Evolutionary conservation across 1,140 invertebrate species (phyloP).

Genomic region (Camponotus vicinus): DNA sequence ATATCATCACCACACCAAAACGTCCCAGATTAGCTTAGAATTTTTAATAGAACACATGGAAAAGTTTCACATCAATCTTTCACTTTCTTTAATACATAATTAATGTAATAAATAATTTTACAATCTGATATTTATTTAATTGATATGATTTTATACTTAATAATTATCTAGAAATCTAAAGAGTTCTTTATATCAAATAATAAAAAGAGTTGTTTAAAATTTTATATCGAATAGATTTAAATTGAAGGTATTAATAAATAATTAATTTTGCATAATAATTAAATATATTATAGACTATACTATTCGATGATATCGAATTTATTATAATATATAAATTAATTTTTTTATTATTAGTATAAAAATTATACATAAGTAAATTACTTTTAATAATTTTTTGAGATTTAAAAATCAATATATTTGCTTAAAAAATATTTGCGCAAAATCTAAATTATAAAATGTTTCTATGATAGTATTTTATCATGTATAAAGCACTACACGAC

Average conservation of each 20-base stretch:
- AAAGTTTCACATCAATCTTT: neutral
- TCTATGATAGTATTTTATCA: slow-evolving; percentile 1
- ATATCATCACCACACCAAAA: neutral
- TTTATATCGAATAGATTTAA: neutral
- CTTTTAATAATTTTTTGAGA: neutral
- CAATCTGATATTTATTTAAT: neutral
- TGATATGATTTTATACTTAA: neutral
- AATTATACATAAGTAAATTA: neutral
- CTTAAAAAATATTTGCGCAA: neutral
- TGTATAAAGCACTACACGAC: neutral
- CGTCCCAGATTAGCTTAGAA: neutral
- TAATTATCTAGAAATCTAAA: neutral
- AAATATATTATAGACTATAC: slow-evolving; percentile 1
- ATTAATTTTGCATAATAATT: slow-evolving; percentile 7
- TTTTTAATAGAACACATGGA: neutral
- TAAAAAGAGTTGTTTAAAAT: neutral
- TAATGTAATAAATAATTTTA: neutral
- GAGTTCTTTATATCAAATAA: neutral
- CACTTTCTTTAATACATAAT: neutral
- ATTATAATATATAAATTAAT: neutral
- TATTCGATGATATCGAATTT: neutral
- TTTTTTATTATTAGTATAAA: neutral
- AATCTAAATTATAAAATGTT: neutral
- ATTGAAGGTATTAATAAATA: neutral
- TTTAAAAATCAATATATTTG: neutral